Percentiles rank a stretch among this genome's conserved stretches.
Conservation (phyloP, 2,888 invertebrate species). For the Gari tellinella region DNA sequence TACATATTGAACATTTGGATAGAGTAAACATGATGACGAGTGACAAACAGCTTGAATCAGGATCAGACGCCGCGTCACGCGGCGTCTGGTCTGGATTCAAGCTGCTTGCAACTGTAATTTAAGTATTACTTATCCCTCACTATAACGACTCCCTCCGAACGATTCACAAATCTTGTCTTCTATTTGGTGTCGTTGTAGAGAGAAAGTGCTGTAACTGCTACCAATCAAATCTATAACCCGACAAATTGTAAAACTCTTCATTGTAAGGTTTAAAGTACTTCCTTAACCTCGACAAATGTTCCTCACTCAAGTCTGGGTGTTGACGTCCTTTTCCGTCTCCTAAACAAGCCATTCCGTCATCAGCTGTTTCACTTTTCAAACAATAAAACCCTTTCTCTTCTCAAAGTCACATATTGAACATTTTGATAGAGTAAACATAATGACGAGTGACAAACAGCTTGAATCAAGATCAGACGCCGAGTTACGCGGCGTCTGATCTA, state of each 20-base stretch:
- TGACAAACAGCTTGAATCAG: constrained; percentile 65
- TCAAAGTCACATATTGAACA: too few species aligned
- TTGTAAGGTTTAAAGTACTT: constrained; percentile 79
- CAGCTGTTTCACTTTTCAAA: constrained; percentile 86
- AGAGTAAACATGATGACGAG: constrained; percentile 95
- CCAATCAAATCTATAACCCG: constrained; percentile 86
- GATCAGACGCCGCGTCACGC: too few species aligned
- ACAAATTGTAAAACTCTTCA: constrained; percentile 88
- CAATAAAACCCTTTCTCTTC: constrained; percentile 98
- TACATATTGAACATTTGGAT: too few species aligned
- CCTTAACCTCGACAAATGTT: constrained; percentile 84
- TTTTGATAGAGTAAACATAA: constrained; percentile 98
- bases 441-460: constrained; percentile 84
- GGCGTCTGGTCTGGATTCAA: too few species aligned
- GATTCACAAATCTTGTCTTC: too few species aligned
- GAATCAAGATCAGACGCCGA: too few species aligned
- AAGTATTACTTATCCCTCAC: too few species aligned
- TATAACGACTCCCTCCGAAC: too few species aligned
- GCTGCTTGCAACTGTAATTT: too few species aligned
- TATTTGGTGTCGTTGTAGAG: too few species aligned
- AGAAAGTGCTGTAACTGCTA: too few species aligned
- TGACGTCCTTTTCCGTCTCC: constrained; percentile 94
- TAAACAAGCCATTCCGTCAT: constrained; percentile 90
- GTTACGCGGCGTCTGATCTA: too few species aligned
- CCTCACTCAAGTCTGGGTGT: not conserved